These are phyloP conservation scores for Caenorhabditis drosophilae DNA, from an alignment of 2,888 invertebrate genomes.

Conservation along the genomic window DNA sequence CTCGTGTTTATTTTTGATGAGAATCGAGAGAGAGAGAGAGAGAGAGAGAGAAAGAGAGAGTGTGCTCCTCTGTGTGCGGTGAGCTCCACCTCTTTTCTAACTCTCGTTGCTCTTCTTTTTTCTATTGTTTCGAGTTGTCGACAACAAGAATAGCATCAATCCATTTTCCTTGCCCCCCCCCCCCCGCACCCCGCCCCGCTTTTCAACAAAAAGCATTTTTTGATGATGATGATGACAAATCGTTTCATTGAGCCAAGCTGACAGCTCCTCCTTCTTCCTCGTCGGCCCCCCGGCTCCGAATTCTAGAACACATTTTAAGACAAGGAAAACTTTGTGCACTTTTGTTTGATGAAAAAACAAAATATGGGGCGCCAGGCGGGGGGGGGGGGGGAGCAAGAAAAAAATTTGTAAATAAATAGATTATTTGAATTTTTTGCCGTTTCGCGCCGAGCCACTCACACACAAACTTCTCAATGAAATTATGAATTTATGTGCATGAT, in stretches of 20 bases:
- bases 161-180: too few species aligned
- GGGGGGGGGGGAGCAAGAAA: not conserved
- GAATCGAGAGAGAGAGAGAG: too few species aligned
- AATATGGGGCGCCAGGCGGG: not conserved
- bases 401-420: not conserved
- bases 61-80: constrained; percentile 11
- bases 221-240: not conserved
- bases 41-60: not conserved
- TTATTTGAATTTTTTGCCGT: not conserved
- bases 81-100: not conserved
- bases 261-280: too few species aligned
- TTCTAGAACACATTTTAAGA: not conserved
- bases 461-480: too few species aligned
- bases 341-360: not conserved
- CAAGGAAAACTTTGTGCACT: not conserved
- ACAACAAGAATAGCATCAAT: too few species aligned
- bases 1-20: too few species aligned
- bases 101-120: not conserved
- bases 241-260: constrained; percentile 3
- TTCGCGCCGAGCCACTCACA: too few species aligned
- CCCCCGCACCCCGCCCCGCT: too few species aligned
- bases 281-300: too few species aligned
- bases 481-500: not conserved
- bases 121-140: too few species aligned
- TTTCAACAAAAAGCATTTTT: too few species aligned